Conservation (phyloP, 2,888 invertebrate genomes). For the Epiblema foenella region DNA sequence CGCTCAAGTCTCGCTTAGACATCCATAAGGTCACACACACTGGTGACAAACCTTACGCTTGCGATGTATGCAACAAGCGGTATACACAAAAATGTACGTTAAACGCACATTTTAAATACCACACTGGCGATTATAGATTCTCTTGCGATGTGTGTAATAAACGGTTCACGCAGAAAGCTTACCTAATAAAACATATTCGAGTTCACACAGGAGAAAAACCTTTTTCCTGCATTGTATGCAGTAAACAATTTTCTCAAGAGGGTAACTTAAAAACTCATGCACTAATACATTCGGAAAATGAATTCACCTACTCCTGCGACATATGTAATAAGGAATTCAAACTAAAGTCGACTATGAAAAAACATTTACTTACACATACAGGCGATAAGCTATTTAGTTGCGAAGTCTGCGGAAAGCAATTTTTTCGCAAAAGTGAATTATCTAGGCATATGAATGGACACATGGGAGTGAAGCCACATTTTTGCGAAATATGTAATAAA, state of each 20-base stretch:
- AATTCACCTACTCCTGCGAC: background rate
- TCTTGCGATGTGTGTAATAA: conserved; percentile 13
- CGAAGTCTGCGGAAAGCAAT: conserved; percentile 22
- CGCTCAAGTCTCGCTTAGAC: conserved; percentile 8
- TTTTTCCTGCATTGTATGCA: background rate
- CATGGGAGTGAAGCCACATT: conserved; percentile 20
- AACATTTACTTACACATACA: conserved; percentile 18
- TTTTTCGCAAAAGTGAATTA: conserved; percentile 19
- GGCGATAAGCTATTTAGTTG: conserved; percentile 19
- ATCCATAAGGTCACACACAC: conserved; percentile 25
- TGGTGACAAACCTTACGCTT: conserved; percentile 15
- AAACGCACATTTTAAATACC: conserved; percentile 20
- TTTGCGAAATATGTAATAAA: conserved; percentile 13
- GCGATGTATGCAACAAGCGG: conserved; percentile 13
- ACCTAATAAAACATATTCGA: conserved; percentile 17
- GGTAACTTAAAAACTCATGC: conserved; percentile 16
- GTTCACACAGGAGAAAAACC: conserved; percentile 17
- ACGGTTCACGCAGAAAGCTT: conserved; percentile 18
- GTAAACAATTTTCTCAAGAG: conserved; percentile 19
- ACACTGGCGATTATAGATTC: conserved; percentile 16
- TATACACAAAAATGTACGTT: conserved; percentile 22
- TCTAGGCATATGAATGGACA: conserved; percentile 22
- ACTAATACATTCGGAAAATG: conserved; percentile 12
- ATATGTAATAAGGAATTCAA: conserved; percentile 18
- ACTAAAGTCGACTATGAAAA: conserved; percentile 16